Evolutionary conservation across 2,113 vertebrate species (phyloP).

Genomic region (Thalassarche chlororhynchos): DNA sequence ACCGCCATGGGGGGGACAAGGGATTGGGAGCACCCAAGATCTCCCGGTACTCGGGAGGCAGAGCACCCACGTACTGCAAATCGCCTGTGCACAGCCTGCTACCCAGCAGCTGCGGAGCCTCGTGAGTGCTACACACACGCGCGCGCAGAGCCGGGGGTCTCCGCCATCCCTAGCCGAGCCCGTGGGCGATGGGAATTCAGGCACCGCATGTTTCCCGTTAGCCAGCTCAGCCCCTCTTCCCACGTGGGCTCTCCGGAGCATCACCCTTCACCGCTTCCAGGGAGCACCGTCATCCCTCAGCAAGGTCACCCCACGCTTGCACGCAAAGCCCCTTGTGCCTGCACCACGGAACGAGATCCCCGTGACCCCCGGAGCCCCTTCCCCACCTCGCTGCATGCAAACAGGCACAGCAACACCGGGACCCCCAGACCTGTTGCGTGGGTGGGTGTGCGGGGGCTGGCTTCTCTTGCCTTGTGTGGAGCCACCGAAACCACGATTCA

Average conservation of each 20-base stretch:
- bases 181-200: not conserved
- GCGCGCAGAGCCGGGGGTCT: not conserved
- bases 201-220: not conserved
- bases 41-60: not conserved
- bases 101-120: not conserved
- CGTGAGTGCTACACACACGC: not conserved
- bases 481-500: fast-evolving
- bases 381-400: fast-evolving
- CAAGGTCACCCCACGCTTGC: not conserved
- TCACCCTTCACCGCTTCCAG: not conserved
- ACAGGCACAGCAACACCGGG: not conserved
- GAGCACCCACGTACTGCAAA: not conserved
- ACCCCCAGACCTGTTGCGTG: not conserved
- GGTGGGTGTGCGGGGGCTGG: not conserved
- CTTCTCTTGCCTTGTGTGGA: not conserved
- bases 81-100: not conserved
- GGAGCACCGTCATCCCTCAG: constrained; percentile 12
- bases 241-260: not conserved
- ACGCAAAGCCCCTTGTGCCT: not conserved
- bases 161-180: not conserved
- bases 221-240: not conserved
- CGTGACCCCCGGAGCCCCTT: not conserved
- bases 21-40: not conserved
- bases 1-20: fast-evolving
- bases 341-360: not conserved